Evolutionary conservation across 2,888 invertebrate genomes (phyloP), one percentile per base, ranked within the genome.

Genomic region (Nomada goodeniana): DNA sequence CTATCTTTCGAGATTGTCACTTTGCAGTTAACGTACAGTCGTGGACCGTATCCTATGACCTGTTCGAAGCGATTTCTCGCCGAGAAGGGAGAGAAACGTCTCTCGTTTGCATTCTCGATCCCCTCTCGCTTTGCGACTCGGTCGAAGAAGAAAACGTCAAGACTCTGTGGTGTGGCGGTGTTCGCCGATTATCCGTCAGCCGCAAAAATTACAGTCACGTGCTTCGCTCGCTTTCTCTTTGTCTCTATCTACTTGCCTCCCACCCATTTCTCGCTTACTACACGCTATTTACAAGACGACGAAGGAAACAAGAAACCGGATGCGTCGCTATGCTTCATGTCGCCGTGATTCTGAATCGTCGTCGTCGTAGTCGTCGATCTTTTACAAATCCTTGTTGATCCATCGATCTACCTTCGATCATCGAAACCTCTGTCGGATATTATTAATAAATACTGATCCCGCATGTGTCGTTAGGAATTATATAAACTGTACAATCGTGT

Each of bases 221-320:
- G 80, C 78, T 76, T 77, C 69, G 74, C 76, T 84, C 76, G 83
- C 84, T 82, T 76, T 83, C 75, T 72, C 68, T 84, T 80, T 82
- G 61, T 80, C 59, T 74, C 52, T 79, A 80, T 79, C 81, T 86
- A 76, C 63, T 72, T 80, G 59, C 67, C 63, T 64, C 67, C 61
- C 50, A 59, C 20, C 47, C 68, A 67, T 42, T 65, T 73, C 67
- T 83, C n/a, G 71, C 57, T 47, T 53, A n/a, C 72, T 50, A 82
- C 81, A 86, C 80, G 78, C 76, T 91, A 91, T 91, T 88, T 91
- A 91, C 91, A 91, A 80, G 83, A 70, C 70, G 82, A 86, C 87
- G 83, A 86, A 77, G 85, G 73, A 80, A 87, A 76, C 69, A 82
- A 64, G 69, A 85, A 83, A 77, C 64, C 63, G 10, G 77, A 80